Evolutionary conservation across 2,888 invertebrate genomes (phyloP), one percentile per base, ranked within the genome.

Genomic region (Temnothorax unifasciatus): DNA sequence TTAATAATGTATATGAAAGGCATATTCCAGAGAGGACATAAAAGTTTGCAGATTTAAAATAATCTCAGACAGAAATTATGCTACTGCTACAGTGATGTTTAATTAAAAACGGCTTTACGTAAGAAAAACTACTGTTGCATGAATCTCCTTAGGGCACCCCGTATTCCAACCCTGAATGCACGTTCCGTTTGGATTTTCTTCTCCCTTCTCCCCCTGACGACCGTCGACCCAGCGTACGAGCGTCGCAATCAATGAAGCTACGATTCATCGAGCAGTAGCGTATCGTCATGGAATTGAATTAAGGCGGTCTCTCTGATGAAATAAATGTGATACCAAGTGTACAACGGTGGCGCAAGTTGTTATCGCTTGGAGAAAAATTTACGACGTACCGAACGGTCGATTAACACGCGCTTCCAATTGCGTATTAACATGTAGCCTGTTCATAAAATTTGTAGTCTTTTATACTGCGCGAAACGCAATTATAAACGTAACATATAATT

Each of bases 221-320:
- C 90, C 90, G 90, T 90, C 87, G 89, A 90, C 92, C 94, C 90
- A 92, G 91, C 91, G 91, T 92, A 92, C 93, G 91, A 92, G 73
- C 92, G 89, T 91, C 88, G 92, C 93, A 94, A 94, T 94, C 94
- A 94, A 94, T 94, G 94, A 94, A 94, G 93, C 93, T 92, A 93
- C 93, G 94, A 93, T 92, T 93, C 92, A 92, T 92, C 92, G 90
- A 91, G 90, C 94, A 93, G 92, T 92, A 90, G 90, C 92, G 93
- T 93, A 90, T 71, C 83, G 83, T 64, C 47, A 9, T 44, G 41
- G 38, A 85, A 54, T 44, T 57, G 38, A 2, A 79, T 61, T 73
- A 73, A 71, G 59, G 34, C 38, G 47, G 34, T 38, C 13, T 71
- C 21, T 79, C 21, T 69, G 77, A 77, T 68, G 44, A 44, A 34